Conservation (phyloP, 2,888 invertebrate genomes). For the Dusona sp. region DNA sequence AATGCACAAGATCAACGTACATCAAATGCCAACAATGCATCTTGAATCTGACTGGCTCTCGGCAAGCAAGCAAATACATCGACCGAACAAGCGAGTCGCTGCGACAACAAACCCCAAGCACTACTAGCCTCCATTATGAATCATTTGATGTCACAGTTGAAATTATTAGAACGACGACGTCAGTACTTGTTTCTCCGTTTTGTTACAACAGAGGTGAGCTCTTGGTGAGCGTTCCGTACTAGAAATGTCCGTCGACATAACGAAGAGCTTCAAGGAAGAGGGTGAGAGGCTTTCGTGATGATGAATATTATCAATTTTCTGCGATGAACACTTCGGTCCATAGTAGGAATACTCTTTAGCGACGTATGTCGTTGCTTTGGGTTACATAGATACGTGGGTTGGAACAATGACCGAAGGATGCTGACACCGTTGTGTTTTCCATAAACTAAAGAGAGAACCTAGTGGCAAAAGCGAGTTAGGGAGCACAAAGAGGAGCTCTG, state of each 20-base stretch:
- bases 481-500: constrained; percentile 44
- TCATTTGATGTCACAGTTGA: constrained; percentile 16
- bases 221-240: constrained; percentile 14
- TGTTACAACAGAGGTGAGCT: constrained; percentile 10
- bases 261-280: neutral
- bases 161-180: constrained; percentile 32
- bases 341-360: constrained; percentile 25
- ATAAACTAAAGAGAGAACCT: constrained; percentile 14
- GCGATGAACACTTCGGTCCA: constrained; percentile 44
- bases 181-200: constrained; percentile 36
- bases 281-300: constrained; percentile 38
- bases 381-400: constrained; percentile 39
- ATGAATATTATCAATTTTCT: constrained; percentile 66
- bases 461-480: constrained; percentile 57
- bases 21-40: neutral
- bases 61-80: neutral
- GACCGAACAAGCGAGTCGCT: neutral
- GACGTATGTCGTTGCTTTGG: constrained; percentile 58
- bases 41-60: constrained; percentile 21
- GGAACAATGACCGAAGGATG: constrained; percentile 44
- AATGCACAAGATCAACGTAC: neutral
- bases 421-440: constrained; percentile 52
- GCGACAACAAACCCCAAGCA: constrained; percentile 8
- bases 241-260: constrained; percentile 47
- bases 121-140: constrained; percentile 45